A percentile compares a stretch with the other conserved stretches of the same genome.
phyloP scores from a whole-genome alignment of 1,140 invertebrate genomes.

The Zeugodacus cucurbitae region DNA sequence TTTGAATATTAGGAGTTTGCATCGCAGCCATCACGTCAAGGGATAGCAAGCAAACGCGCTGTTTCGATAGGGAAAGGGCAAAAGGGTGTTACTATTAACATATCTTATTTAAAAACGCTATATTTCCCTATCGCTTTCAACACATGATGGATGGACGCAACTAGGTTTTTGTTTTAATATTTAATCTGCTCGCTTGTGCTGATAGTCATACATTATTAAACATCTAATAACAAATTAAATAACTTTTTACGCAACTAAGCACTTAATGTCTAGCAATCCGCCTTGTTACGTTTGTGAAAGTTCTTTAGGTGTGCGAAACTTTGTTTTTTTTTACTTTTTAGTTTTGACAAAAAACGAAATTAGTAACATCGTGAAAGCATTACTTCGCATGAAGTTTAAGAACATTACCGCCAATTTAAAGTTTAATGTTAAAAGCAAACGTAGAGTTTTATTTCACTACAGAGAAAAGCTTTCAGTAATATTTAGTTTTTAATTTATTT shows the following conservation, averaged over 20 bases:
- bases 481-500: no score
- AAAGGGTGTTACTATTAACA: no score
- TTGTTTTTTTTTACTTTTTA: neutral
- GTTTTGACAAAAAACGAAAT: neutral
- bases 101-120: no score
- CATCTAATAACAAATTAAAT: neutral
- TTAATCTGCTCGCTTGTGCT: no score
- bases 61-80: no score
- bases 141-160: no score
- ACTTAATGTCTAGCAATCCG: neutral
- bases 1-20: no score
- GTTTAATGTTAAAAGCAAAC: neutral
- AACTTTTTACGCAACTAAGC: neutral
- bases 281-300: neutral
- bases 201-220: no score
- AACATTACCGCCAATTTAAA: neutral
- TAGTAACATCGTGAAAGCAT: neutral
- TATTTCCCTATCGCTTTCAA: no score
- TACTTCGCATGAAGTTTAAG: neutral
- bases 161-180: no score
- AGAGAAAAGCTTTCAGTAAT: neutral
- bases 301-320: neutral
- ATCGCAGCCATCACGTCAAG: no score
- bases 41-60: no score
- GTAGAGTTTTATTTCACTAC: neutral